Base-by-base conservation (phyloP, 2,797 vertebrate genomes). In the Antennarius maculatus region DNA sequence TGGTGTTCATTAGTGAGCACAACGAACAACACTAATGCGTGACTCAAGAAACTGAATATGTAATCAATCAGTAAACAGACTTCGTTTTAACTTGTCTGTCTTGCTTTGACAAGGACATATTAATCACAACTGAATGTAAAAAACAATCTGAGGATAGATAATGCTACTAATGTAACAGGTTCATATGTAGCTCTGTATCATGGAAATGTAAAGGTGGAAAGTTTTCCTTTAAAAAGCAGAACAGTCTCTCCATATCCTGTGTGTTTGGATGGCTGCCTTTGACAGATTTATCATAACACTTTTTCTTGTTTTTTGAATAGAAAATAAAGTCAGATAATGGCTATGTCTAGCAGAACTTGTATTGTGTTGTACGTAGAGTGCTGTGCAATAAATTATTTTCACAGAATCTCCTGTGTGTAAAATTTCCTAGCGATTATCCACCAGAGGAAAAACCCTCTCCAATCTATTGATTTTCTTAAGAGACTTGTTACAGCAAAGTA, bases 401-500 rank as follows among this genome's bases (percentile, higher is more conserved):
- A 42, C 39, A 58, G 47, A 45, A 23, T 42, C 31, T 4, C 16
- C 18, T 31, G n/a, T 8, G 49, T 16, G 42, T 47, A 39, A 71
- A 57, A 43, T 41, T 12, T 43, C 16, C 28, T 37, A 7, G 39
- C 41, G 51, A 14, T 64, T 56, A 39, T 52, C 31, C 31, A 42
- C 37, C 28, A 31, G 39, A 37, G 45, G 39, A 65, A 54, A 45
- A 43, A 16, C 31, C 60, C 14, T 48, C 54, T 59, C 27, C 29
- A 37, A 28, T 61, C 34, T 4, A 29, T 23, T 34, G 34, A 48
- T 60, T 61, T 57, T 28, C 60, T 69, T 16, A 69, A 8, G 43
- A 56, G 48, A 73, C 53, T 69, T 78, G 74, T 69, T 69, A 62
- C 23, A 14, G 11, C 9, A 23, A 9, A 39, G 37, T 11, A 39